phyloP scores from a whole-genome alignment of 2,113 vertebrate species.

The Engraulis encrasicolus region DNA sequence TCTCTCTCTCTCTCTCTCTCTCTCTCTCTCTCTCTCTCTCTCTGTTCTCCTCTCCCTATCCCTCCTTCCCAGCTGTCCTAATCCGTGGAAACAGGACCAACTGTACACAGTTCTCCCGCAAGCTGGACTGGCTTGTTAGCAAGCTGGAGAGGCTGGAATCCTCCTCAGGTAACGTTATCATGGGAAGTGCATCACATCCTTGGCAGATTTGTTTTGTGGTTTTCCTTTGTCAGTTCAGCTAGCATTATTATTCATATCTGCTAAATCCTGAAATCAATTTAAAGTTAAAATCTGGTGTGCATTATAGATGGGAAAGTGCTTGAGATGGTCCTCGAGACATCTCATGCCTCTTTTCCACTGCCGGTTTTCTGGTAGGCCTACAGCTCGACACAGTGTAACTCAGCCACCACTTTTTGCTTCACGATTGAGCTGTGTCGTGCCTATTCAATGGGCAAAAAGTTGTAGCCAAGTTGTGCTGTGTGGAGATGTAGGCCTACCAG shows the following conservation, averaged over 20 bases:
- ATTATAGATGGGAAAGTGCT: too few relatives aligned
- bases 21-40: not conserved
- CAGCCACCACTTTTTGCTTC: too few relatives aligned
- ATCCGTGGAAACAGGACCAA: conserved; percentile 96
- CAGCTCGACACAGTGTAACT: too few relatives aligned
- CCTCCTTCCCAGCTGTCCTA: conserved; percentile 80
- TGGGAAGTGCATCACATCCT: not conserved
- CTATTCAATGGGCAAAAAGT: too few relatives aligned
- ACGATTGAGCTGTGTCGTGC: too few relatives aligned
- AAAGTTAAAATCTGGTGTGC: too few relatives aligned
- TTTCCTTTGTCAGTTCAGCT: not conserved
- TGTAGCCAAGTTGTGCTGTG: too few relatives aligned
- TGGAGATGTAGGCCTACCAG: too few relatives aligned
- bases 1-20: not conserved
- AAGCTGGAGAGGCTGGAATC: conserved; percentile 96
- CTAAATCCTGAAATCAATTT: too few relatives aligned
- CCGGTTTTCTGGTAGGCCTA: too few relatives aligned
- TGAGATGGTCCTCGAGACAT: too few relatives aligned
- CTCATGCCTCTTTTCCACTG: too few relatives aligned
- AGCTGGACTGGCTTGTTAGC: conserved; percentile 95
- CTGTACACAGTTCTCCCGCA: conserved; percentile 93
- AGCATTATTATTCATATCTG: not conserved
- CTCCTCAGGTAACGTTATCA: conserved; percentile 87
- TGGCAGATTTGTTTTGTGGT: not conserved
- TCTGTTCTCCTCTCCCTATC: not conserved